Evolutionary conservation across 2,888 invertebrate species (phyloP).

Genomic region (Cylloceria caligata): DNA sequence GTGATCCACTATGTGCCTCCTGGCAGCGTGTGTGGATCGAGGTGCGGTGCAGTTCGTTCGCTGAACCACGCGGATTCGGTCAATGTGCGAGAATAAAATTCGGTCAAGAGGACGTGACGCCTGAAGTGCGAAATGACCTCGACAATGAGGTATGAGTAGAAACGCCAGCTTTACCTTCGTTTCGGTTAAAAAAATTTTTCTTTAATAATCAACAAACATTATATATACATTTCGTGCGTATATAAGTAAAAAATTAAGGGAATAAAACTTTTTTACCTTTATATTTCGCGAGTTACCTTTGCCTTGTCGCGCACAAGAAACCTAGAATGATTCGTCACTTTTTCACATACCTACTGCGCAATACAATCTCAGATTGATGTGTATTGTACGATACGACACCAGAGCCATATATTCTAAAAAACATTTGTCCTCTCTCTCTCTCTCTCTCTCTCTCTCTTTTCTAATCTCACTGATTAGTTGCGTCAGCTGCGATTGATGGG

Average conservation of each 20-base stretch:
- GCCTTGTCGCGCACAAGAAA: not conserved
- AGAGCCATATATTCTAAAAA: constrained; percentile 1
- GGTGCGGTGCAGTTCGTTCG: constrained; percentile 14
- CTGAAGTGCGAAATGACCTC: constrained; percentile 35
- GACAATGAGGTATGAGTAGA: constrained; percentile 29
- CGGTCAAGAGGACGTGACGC: constrained; percentile 56
- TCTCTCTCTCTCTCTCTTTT: constrained; percentile 3
- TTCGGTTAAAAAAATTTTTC: too few species aligned
- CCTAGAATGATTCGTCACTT: constrained; percentile 44
- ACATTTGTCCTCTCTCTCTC: not conserved
- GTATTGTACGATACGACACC: not conserved
- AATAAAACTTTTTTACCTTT: constrained; percentile 7
- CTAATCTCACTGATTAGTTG: constrained; percentile 56
- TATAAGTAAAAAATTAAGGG: not conserved
- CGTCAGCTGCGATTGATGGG: constrained; percentile 45
- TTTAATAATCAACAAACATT: constrained; percentile 31
- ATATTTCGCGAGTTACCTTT: constrained; percentile 29
- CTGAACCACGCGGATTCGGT: constrained; percentile 9
- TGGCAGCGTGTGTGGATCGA: constrained; percentile 29
- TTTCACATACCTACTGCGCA: constrained; percentile 1
- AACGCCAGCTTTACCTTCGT: constrained; percentile 13
- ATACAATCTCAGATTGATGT: constrained; percentile 14
- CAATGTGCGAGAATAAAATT: constrained; percentile 38
- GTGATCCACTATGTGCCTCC: constrained; percentile 36
- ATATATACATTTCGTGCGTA: not conserved